Conservation (phyloP, 2,797 vertebrate species). For the Mycteria americana region DNA sequence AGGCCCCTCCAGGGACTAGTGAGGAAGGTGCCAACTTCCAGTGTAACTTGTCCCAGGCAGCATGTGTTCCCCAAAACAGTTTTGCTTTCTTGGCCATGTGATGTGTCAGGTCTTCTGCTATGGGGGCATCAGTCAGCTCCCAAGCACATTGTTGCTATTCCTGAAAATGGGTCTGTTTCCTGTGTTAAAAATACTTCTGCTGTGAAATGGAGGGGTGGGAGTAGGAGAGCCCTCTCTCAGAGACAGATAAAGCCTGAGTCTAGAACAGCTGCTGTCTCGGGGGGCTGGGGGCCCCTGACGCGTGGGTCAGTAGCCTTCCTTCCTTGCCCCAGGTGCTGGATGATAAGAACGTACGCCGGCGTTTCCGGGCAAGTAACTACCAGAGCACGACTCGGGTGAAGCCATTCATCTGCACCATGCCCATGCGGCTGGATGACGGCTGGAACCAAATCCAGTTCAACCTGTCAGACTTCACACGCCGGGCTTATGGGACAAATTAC, state of each 20-base stretch:
- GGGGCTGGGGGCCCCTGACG: rapidly evolving
- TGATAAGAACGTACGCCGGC: slow-evolving; percentile 91
- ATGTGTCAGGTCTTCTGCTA: neutral
- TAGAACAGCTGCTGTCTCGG: neutral
- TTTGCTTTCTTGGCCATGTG: neutral
- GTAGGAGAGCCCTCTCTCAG: neutral
- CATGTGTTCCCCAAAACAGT: neutral
- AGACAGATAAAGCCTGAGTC: neutral
- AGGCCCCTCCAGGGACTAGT: neutral
- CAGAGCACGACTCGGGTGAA: slow-evolving; percentile 96
- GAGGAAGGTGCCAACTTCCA: neutral
- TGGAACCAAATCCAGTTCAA: slow-evolving; percentile 99
- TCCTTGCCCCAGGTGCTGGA: slow-evolving; percentile 85
- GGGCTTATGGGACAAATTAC: slow-evolving; percentile 95
- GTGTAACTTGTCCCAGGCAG: neutral
- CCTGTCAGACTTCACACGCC: slow-evolving; percentile 92
- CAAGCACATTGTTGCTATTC: neutral
- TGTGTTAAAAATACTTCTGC: neutral
- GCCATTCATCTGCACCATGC: slow-evolving; percentile 98
- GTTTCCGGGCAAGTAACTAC: slow-evolving; percentile 95
- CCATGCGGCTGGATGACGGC: slow-evolving; percentile 93
- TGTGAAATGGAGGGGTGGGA: neutral
- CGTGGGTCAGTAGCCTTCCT: neutral
- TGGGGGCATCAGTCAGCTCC: neutral
- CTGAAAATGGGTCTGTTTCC: neutral